Evolutionary conservation across 23 tunicate genomes (phyloP).

Genomic region (Ascidia mentula): DNA sequence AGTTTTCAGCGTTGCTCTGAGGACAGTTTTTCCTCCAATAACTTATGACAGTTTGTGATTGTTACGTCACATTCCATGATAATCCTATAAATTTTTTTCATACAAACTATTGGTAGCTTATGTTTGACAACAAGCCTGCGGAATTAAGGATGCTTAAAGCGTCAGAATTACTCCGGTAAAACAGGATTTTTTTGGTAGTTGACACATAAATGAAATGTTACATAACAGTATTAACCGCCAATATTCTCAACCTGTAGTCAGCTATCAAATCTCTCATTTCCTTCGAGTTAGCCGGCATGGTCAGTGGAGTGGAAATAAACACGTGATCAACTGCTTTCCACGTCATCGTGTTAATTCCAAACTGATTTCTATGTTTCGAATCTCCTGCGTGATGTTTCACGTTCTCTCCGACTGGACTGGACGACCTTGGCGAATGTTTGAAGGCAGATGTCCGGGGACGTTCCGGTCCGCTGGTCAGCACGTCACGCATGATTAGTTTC

Average conservation of each 20-base stretch:
- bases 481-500: constrained; percentile 24
- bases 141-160: no score
- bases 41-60: no score
- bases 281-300: constrained; percentile 49
- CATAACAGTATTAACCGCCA: no score
- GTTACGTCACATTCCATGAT: no score
- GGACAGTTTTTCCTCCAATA: no score
- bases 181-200: no score
- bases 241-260: constrained; percentile 32
- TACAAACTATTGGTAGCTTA: no score
- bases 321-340: constrained; percentile 47
- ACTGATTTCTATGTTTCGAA: neutral
- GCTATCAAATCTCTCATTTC: constrained; percentile 56
- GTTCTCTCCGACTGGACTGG: neutral
- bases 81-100: no score
- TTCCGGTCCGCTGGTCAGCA: constrained; percentile 8
- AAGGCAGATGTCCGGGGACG: neutral
- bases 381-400: neutral
- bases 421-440: neutral
- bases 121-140: no score
- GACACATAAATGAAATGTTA: no score
- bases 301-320: constrained; percentile 39
- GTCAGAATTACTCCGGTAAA: no score
- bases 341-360: constrained; percentile 1
- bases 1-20: no score